A percentile compares a stretch with the other conserved stretches of the same genome.
Conservation (phyloP, 2,888 invertebrate genomes). For the Caprella mutica region DNA sequence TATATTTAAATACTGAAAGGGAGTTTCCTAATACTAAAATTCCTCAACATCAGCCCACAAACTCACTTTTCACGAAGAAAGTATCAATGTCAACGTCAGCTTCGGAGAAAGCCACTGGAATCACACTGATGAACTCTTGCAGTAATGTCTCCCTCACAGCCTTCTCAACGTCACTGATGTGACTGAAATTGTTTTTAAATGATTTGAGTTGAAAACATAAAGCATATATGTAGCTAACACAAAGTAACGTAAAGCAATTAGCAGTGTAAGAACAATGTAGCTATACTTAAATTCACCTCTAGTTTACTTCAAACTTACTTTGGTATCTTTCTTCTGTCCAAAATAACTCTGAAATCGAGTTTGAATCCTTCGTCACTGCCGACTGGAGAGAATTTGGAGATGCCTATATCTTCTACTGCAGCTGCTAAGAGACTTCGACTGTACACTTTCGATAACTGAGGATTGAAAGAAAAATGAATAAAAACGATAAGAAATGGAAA, state of each 20-base stretch:
- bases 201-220: not conserved
- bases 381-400: conserved; percentile 54
- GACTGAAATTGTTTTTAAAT: conserved; percentile 43
- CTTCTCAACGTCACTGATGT: conserved; percentile 61
- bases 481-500: no score
- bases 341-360: conserved; percentile 61
- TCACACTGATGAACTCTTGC: conserved; percentile 58
- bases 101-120: conserved; percentile 57
- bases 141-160: conserved; percentile 60
- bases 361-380: conserved; percentile 48
- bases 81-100: conserved; percentile 62
- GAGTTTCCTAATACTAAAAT: no score
- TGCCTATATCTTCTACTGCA: conserved; percentile 44
- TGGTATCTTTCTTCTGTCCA: conserved; percentile 70
- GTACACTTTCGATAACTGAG: conserved; percentile 52
- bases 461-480: conserved; percentile 34
- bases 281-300: no score
- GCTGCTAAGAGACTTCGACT: conserved; percentile 52
- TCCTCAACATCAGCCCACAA: no score
- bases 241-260: no score
- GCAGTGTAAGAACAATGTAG: no score
- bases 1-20: no score
- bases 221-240: no score
- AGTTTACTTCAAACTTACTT: no score
- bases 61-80: conserved; percentile 57